Percentiles rank a stretch among this genome's conserved stretches.
Evolutionary conservation across 92 coral and sea anemone genomes (phyloP).

Genomic region (Paragorgia papillata): DNA sequence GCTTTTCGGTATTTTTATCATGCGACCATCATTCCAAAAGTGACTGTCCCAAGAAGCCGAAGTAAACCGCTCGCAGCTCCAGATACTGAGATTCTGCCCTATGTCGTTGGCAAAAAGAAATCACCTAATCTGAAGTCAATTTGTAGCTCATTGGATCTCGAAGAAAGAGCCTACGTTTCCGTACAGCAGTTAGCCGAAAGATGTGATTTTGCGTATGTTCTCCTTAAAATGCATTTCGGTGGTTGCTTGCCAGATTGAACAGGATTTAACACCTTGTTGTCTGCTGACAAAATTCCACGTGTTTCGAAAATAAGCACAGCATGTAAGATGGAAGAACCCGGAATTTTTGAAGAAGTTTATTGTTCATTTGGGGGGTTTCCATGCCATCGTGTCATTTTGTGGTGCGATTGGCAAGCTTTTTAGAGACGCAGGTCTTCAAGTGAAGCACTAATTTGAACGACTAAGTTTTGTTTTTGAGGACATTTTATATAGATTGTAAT

Average conservation of each 20-base stretch:
- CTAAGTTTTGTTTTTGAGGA: no score
- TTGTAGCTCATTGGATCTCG: constrained; percentile 17
- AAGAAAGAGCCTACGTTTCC: constrained; percentile 21
- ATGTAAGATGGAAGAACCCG: constrained; percentile 45
- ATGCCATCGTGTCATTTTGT: no score
- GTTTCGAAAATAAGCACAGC: constrained; percentile 45
- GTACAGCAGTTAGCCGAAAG: constrained; percentile 26
- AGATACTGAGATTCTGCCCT: constrained; percentile 10
- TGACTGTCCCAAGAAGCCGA: constrained; percentile 28
- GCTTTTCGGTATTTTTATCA: no score
- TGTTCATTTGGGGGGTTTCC: no score
- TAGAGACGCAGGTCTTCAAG: no score
- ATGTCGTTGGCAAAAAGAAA: constrained; percentile 32
- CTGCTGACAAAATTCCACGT: constrained; percentile 32
- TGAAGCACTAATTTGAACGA: no score
- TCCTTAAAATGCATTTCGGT: constrained; percentile 27
- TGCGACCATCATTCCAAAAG: constrained; percentile 20
- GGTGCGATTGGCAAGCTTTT: no score
- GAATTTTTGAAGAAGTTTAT: constrained; percentile 30
- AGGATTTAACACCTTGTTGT: constrained; percentile 53
- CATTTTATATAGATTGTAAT: no score
- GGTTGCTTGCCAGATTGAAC: constrained; percentile 49
- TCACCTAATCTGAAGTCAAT: constrained; percentile 24
- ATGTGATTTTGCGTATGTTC: constrained; percentile 37
- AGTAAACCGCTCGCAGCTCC: constrained; percentile 8